phyloP scores from a whole-genome alignment of 1,140 invertebrate species.

The Gryon sp. region DNA sequence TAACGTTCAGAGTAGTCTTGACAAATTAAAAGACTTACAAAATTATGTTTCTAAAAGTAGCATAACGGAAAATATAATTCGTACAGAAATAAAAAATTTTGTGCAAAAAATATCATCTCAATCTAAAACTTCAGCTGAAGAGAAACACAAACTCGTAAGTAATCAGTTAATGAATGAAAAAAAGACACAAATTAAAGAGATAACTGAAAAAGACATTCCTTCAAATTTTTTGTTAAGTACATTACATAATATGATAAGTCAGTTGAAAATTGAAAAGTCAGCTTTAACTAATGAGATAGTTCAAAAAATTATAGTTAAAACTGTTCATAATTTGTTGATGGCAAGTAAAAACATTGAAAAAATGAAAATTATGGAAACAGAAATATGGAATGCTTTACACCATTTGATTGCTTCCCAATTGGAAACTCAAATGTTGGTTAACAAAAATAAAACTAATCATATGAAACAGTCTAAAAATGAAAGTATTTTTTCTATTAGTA shows the following conservation, averaged over 20 bases:
- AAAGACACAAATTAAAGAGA: constrained; percentile 18
- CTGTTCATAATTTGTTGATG: constrained; percentile 57
- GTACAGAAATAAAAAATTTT: constrained; percentile 46
- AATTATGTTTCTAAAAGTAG: constrained; percentile 23
- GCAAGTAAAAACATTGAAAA: constrained; percentile 20
- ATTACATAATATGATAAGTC: constrained; percentile 56
- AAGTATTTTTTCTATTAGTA: neutral
- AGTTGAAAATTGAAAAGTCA: constrained; percentile 56
- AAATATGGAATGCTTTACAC: constrained; percentile 57
- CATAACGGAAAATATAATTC: constrained; percentile 40
- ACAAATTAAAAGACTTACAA: constrained; percentile 28
- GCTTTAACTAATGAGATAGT: constrained; percentile 43
- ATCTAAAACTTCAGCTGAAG: no score
- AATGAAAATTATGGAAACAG: constrained; percentile 50
- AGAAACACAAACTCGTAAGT: no score
- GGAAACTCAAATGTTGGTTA: neutral
- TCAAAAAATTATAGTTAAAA: constrained; percentile 69
- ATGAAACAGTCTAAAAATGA: no score
- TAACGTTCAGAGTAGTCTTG: constrained; percentile 57
- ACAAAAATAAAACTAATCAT: no score
- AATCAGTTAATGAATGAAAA: constrained; percentile 13
- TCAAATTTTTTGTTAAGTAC: constrained; percentile 48
- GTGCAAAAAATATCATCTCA: constrained; percentile 42
- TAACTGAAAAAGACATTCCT: constrained; percentile 25
- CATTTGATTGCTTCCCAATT: constrained; percentile 44